A percentile compares a stretch with the other conserved stretches of the same genome.
These are phyloP conservation scores for Meandrina meandrites DNA, from an alignment of 92 coral and sea anemone species.

Conservation along the genomic window DNA sequence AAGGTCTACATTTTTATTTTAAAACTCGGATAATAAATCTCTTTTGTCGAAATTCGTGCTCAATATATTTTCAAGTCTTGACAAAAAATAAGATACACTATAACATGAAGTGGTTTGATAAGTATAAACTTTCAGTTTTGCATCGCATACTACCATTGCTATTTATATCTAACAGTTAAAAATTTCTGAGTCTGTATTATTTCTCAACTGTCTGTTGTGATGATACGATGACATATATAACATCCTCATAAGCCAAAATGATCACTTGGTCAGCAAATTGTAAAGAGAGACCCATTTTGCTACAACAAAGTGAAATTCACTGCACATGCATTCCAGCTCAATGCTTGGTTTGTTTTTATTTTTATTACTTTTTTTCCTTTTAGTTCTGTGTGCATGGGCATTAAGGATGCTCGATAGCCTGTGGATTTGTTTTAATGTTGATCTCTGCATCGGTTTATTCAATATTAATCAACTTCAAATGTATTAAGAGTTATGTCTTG, in stretches of 20 bases:
- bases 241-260: neutral
- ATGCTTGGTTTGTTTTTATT: neutral
- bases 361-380: neutral
- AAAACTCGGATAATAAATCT: neutral
- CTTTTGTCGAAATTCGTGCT: neutral
- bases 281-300: neutral
- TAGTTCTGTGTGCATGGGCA: neutral
- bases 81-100: constrained; percentile 24
- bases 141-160: constrained; percentile 1
- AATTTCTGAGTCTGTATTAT: neutral
- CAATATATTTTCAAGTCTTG: constrained; percentile 20
- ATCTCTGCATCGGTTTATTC: neutral
- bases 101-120: constrained; percentile 26
- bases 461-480: constrained; percentile 27
- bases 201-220: constrained; percentile 15
- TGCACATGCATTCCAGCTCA: neutral
- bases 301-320: neutral
- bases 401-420: constrained; percentile 4
- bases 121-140: constrained; percentile 35
- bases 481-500: constrained; percentile 1
- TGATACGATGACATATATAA: neutral
- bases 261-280: neutral
- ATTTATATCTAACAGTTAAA: constrained; percentile 4
- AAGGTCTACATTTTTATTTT: constrained; percentile 15
- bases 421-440: constrained; percentile 21